Base-by-base conservation (phyloP, 2,113 vertebrate species). In the Eupsittula cactorum region DNA sequence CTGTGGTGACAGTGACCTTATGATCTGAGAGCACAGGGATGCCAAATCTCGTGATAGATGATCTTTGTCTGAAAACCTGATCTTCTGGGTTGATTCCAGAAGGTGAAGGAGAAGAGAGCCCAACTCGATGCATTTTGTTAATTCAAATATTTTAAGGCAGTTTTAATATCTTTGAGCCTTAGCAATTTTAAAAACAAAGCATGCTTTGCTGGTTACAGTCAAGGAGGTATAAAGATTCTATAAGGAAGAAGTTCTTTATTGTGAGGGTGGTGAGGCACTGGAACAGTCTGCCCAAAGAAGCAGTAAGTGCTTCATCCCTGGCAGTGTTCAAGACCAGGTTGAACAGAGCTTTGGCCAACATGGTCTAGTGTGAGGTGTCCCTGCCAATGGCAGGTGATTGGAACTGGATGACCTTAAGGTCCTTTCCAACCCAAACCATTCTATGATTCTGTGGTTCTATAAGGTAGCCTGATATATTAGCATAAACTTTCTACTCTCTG, bases 31-130 rank as follows among this genome's bases (percentile, higher is more conserved):
- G 64, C 4, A 2, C 71, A 75, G 63, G 74, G 44, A 21, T 93
- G 91, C 80, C 73, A 84, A 67, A 92, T 87, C 62, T 89, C 59
- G 33, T 53, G 83, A 70, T 4, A 94, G 74, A 76, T 93, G 77
- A 84, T 3, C 8, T 89, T 89, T 87, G 85, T 53, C 74, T 91
- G 80, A 90, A 82, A 90, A 82, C 13, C 73, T 79, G 74, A 28
- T 64, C 35, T 86, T 75, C 80, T 94, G 77, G 70, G 46, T 33
- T 79, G 12, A 13, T 42, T 93, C 63, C 88, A 82, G 81, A 68
- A 76, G 37, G 28, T 57, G 70, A 89, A 86, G 53, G 33, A 77
- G 55, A 90, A 79, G 29, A 59, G 20, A 95, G 3, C 4, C 47
- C 77, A 84, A 41, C 8, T 57, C 17, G 59, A 10, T 0, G 3